phyloP scores from a whole-genome alignment of 2,113 vertebrate species.

The Rostratula benghalensis region DNA sequence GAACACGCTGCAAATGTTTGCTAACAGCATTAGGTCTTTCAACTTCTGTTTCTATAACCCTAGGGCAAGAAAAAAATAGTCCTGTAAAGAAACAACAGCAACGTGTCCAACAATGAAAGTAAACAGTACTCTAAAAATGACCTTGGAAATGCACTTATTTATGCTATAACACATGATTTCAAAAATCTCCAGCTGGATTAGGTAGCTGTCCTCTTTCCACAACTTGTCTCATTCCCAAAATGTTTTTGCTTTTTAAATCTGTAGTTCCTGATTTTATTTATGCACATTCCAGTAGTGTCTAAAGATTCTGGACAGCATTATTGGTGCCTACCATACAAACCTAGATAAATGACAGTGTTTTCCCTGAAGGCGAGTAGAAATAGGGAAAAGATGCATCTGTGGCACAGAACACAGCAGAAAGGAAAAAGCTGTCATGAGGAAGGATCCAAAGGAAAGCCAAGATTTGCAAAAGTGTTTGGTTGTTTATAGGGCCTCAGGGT shows the following conservation, averaged over 20 bases:
- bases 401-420: background rate
- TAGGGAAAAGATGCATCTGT: background rate
- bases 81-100: background rate
- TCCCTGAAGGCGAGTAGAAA: background rate
- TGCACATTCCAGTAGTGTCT: background rate
- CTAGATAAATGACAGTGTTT: background rate
- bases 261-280: conserved; percentile 19
- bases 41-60: background rate
- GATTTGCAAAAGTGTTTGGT: background rate
- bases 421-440: conserved; percentile 25
- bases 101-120: background rate
- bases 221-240: background rate
- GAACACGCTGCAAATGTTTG: background rate
- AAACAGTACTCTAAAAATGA: background rate
- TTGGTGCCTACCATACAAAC: background rate
- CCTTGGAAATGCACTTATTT: background rate
- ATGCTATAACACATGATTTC: background rate
- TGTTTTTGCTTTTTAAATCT: background rate
- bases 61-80: background rate
- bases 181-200: background rate
- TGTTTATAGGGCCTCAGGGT: conserved; percentile 46
- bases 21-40: background rate
- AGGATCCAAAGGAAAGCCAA: conserved; percentile 29
- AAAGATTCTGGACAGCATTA: background rate
- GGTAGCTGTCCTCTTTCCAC: background rate